phyloP scores from a whole-genome alignment of 1,140 invertebrate species.

The Chrysomallon squamiferum region DNA sequence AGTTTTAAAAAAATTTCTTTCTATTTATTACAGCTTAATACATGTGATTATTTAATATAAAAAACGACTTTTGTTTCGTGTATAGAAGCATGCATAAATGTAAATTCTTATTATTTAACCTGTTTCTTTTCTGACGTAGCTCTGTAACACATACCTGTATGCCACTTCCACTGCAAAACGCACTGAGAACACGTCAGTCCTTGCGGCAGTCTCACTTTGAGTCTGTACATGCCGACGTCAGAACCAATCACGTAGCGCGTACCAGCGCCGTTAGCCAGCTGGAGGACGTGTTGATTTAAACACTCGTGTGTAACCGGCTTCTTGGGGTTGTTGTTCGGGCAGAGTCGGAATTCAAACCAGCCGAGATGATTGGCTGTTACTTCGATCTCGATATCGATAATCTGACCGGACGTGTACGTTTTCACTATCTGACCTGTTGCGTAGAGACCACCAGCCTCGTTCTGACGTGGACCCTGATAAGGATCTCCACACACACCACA shows the following conservation, averaged over 20 bases:
- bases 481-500: slow-evolving; percentile 48
- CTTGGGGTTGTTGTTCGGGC: slow-evolving; percentile 69
- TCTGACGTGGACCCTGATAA: slow-evolving; percentile 58
- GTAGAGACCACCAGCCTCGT: slow-evolving; percentile 63
- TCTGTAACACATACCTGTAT: slow-evolving; percentile 73
- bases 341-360: slow-evolving; percentile 87
- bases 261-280: slow-evolving; percentile 8
- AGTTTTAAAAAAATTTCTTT: not conserved
- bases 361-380: slow-evolving; percentile 66
- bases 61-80: not conserved
- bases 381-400: slow-evolving; percentile 35
- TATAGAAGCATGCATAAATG: not conserved
- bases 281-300: slow-evolving; percentile 33
- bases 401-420: slow-evolving; percentile 45
- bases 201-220: slow-evolving; percentile 69
- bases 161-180: slow-evolving; percentile 89
- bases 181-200: slow-evolving; percentile 86
- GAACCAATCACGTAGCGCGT: not conserved
- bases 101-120: not conserved
- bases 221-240: not conserved
- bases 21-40: not conserved
- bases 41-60: not conserved
- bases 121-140: not conserved
- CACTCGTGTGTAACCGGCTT: slow-evolving; percentile 34
- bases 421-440: slow-evolving; percentile 56